Evolutionary conservation across 53 echinoderm and acorn worm genomes (phyloP), one percentile per base, ranked within the genome.

Genomic region (Echinometra lucunter): DNA sequence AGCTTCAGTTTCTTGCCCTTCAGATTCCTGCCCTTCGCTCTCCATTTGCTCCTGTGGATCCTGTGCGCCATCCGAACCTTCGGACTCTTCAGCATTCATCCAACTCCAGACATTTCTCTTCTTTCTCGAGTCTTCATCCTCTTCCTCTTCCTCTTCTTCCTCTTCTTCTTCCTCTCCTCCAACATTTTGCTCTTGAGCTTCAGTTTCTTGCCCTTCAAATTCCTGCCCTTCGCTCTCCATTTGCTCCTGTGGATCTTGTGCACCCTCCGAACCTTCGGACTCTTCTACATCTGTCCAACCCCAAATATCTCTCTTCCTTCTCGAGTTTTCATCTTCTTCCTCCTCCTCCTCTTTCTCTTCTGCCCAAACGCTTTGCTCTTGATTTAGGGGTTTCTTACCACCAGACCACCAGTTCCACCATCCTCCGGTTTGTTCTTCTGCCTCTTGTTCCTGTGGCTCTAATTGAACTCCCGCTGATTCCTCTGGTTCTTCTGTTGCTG

Each of bases 31-130:
- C 13, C 55, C 88, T 25, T 88, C 88, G 45, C 88, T 53, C 47
- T 88, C 88, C 56, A 88, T 55, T n/a, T 88, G 88, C 6, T 49
- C 88, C 35, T 88, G 88, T 23, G 88, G 25, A 32, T 47, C 57
- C 1, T 89, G 30, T 9, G 9, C 30, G 16, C 89, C 45, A 1
- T 82, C 82, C 27, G 42, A 30, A 2, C 45, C 82, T 82, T 82
- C 89, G 32, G 57, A 55, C 57, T 56, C 89, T 11, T 53, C 53
- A 28, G 11, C 89, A 34, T 89, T 34, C 57, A 57, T 89, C 89
- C 53, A 53, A 55, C 89, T 53, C 53, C 53, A 30, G 57, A 53
- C 13, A 53, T 49, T 28, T 57, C 82, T 82, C 27, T 56, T 89
- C 57, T 7, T 89, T 89, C 89, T 53, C 57, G 40, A 19, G 28